These are phyloP conservation scores for Pristis pectinata DNA, from an alignment of 2,797 vertebrate species.

Conservation along the genomic window DNA sequence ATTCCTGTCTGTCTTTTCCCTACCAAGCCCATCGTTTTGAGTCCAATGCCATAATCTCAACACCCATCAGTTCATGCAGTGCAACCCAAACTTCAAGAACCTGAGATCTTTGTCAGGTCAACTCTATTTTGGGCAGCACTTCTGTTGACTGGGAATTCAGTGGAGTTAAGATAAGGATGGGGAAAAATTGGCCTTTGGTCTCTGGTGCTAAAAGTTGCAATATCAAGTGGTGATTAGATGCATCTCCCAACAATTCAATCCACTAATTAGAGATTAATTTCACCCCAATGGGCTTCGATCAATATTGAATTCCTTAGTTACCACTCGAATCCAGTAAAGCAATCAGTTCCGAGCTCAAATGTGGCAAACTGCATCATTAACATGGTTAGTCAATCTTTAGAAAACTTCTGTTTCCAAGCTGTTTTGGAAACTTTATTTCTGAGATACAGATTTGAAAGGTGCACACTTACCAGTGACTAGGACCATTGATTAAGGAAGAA, in stretches of 20 bases:
- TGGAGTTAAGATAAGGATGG: neutral
- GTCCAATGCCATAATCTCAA: neutral
- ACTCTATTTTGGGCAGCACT: neutral
- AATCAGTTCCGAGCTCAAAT: neutral
- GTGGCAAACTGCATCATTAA: neutral
- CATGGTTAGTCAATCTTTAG: neutral
- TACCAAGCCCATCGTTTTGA: neutral
- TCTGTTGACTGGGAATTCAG: neutral
- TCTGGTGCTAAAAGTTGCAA: too few relatives aligned
- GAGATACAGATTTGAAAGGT: neutral
- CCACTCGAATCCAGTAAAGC: neutral
- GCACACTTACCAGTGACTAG: neutral
- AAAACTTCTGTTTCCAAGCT: neutral
- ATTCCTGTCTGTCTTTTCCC: neutral
- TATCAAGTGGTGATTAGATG: too few relatives aligned
- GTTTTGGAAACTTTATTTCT: neutral
- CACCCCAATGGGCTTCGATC: neutral
- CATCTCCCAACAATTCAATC: too few relatives aligned
- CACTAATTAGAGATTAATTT: too few relatives aligned
- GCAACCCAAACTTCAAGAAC: neutral
- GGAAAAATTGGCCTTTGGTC: too few relatives aligned
- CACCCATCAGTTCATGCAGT: neutral
- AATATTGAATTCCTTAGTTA: neutral
- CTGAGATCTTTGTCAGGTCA: neutral
- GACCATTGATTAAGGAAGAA: neutral